Conservation (phyloP, 2,797 vertebrate genomes). For the Cebuella pygmaea region DNA sequence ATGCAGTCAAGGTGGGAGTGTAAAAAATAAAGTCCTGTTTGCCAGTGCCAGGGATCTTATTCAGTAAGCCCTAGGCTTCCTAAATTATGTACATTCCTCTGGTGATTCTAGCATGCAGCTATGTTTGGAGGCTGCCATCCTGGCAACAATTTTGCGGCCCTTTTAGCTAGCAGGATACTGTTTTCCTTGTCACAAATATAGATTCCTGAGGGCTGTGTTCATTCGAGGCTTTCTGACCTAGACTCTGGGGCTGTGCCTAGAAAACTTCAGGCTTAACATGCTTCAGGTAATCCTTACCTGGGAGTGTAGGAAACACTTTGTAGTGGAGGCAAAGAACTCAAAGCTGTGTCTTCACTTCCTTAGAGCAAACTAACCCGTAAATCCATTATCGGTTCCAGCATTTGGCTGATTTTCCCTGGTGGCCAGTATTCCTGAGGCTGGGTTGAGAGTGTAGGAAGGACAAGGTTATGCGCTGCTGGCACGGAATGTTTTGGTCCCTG, state of each 20-base stretch:
- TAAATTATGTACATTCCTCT: neutral
- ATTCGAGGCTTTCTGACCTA: neutral
- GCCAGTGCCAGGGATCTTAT: neutral
- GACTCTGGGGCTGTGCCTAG: neutral
- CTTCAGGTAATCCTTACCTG: neutral
- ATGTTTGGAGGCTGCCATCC: neutral
- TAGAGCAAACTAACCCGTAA: neutral
- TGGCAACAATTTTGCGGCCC: neutral
- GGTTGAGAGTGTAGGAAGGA: neutral
- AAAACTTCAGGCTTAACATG: neutral
- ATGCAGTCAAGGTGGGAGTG: neutral
- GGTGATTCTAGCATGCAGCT: neutral
- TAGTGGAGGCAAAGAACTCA: neutral
- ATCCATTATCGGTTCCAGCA: neutral
- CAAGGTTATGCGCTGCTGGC: rapidly evolving
- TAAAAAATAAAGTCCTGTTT: neutral
- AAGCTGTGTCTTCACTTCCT: neutral
- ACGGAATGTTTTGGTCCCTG: rapidly evolving
- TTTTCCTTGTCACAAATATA: neutral
- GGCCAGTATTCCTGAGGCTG: neutral
- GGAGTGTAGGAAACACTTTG: neutral
- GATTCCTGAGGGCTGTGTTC: neutral
- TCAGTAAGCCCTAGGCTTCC: neutral
- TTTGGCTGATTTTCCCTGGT: neutral
- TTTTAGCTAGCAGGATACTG: neutral